These are phyloP conservation scores for Protophormia terraenovae DNA, from an alignment of 2,888 invertebrate species.

Conservation along the genomic window DNA sequence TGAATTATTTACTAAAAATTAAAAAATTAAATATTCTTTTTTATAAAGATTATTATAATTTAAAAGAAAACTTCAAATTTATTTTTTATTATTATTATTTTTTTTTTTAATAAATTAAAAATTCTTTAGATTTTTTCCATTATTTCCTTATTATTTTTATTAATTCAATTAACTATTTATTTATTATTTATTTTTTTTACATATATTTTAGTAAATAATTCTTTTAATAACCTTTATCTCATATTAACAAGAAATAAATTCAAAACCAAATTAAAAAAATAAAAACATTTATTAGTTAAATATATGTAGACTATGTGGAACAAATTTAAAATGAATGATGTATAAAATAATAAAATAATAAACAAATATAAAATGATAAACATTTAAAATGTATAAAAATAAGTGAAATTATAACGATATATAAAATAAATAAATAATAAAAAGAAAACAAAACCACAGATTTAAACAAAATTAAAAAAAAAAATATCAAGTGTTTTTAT, in stretches of 20 bases:
- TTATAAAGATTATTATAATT: background rate
- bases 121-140: too few relatives aligned
- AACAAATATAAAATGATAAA: slow-evolving; percentile 37
- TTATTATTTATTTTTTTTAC: background rate
- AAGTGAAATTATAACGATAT: slow-evolving; percentile 50
- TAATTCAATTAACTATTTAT: background rate
- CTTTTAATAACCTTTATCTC: slow-evolving; percentile 22
- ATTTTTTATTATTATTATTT: too few relatives aligned
- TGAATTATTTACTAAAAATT: background rate
- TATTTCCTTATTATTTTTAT: too few relatives aligned
- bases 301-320: slow-evolving; percentile 65
- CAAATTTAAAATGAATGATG: slow-evolving; percentile 58
- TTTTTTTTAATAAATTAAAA: too few relatives aligned
- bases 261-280: slow-evolving; percentile 1
- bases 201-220: background rate
- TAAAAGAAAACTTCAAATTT: too few relatives aligned
- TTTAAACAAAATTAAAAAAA: slow-evolving; percentile 39
- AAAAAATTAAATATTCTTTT: slow-evolving; percentile 22
- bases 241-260: slow-evolving; percentile 3
- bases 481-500: background rate
- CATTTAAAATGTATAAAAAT: slow-evolving; percentile 61
- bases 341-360: slow-evolving; percentile 59
- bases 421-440: slow-evolving; percentile 58
- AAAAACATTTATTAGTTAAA: slow-evolving; percentile 54
- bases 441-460: slow-evolving; percentile 59